phyloP scores from a whole-genome alignment of 1,140 invertebrate species.

The Macrobrachium nipponense region DNA sequence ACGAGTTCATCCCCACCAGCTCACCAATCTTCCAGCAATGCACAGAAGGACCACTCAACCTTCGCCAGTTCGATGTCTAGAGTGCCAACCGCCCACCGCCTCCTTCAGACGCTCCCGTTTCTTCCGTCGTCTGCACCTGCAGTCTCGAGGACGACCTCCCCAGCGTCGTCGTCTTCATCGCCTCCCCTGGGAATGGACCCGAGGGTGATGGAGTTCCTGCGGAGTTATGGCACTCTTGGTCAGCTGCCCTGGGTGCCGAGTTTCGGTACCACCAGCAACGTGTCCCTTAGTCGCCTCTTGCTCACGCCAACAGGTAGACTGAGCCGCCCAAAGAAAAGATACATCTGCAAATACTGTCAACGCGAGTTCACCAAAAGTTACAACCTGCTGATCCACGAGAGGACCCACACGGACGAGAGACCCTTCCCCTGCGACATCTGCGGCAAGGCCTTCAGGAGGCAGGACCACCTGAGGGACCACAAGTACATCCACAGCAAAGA shows the following conservation, averaged over 20 bases:
- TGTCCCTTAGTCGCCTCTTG: slow-evolving; percentile 53
- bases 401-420: slow-evolving; percentile 75
- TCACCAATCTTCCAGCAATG: slow-evolving; percentile 33
- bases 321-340: slow-evolving; percentile 95
- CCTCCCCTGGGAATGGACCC: slow-evolving; percentile 39
- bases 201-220: slow-evolving; percentile 40
- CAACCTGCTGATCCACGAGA: slow-evolving; percentile 67
- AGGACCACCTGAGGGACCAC: slow-evolving; percentile 61
- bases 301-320: slow-evolving; percentile 53
- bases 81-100: slow-evolving; percentile 19
- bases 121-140: slow-evolving; percentile 2
- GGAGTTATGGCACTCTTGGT: slow-evolving; percentile 29
- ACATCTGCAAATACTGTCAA: slow-evolving; percentile 68
- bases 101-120: slow-evolving; percentile 45
- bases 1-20: slow-evolving; percentile 39
- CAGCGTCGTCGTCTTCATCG: slow-evolving; percentile 2
- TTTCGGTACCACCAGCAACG: slow-evolving; percentile 37
- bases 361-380: slow-evolving; percentile 63
- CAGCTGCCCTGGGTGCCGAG: slow-evolving; percentile 44
- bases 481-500: slow-evolving; percentile 63
- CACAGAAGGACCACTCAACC: slow-evolving; percentile 5
- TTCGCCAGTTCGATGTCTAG: slow-evolving; percentile 22
- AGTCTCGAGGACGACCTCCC: not conserved
- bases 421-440: slow-evolving; percentile 76
- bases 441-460: slow-evolving; percentile 75